phyloP scores from a whole-genome alignment of 2,113 vertebrate species.

The Smithornis capensis region DNA sequence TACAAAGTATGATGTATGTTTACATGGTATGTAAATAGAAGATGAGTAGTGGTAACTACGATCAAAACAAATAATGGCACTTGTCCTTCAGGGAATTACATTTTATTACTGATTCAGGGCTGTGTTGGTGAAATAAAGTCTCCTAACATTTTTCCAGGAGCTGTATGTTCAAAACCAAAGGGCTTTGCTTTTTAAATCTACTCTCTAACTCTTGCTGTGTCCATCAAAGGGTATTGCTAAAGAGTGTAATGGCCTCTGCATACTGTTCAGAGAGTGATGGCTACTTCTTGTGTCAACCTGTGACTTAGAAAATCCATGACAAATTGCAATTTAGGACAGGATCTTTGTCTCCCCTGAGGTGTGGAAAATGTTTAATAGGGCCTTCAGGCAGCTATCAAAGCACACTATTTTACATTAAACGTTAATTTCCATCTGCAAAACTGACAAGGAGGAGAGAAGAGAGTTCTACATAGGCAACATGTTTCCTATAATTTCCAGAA shows the following conservation, averaged over 20 bases:
- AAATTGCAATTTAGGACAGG: neutral
- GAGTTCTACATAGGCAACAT: neutral
- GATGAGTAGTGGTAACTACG: conserved; percentile 13
- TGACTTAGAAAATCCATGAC: conserved; percentile 23
- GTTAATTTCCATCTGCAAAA: conserved; percentile 7
- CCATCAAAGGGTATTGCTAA: neutral
- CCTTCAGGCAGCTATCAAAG: conserved; percentile 3
- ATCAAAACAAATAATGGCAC: conserved; percentile 28
- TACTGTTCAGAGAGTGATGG: neutral
- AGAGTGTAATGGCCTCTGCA: neutral
- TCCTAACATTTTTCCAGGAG: neutral
- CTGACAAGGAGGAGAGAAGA: neutral
- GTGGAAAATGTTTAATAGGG: neutral
- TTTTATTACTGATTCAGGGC: neutral
- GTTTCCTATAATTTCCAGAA: neutral
- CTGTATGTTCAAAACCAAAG: neutral
- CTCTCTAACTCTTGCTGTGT: neutral
- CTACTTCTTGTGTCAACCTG: neutral
- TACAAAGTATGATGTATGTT: neutral
- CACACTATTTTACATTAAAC: conserved; percentile 3
- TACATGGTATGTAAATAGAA: conserved; percentile 27
- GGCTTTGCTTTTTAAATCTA: neutral
- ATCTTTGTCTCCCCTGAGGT: neutral
- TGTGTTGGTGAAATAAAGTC: conserved; percentile 5
- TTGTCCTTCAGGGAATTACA: neutral